Evolutionary conservation across 2,113 vertebrate genomes (phyloP), one percentile per base, ranked within the genome.

Genomic region (Manacus vitellinus): DNA sequence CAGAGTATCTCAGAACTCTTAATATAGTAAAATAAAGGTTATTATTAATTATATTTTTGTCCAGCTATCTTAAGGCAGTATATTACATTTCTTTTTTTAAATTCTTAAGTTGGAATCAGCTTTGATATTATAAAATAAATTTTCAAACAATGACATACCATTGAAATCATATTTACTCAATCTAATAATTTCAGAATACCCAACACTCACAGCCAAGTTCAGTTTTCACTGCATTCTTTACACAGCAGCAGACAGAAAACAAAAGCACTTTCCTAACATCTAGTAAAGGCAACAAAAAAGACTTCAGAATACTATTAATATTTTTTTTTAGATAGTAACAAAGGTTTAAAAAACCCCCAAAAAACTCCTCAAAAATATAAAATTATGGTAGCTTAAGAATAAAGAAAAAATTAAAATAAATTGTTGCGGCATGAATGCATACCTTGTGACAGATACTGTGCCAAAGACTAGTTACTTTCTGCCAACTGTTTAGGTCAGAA

Each of bases 1-100:
- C 51, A 43, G 9, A 96, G 58, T 75, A 68, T 20, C 56, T 18
- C 30, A 62, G 95, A 97, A 91, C 75, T 70, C 88, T 89, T 91
- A 91, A 23, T 58, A n/a, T 58, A 89, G 55, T 63, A 82, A 88
- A 96, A 94, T n/a, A 84, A 88, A 80, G 16, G 16, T 56, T 79
- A 33, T 79, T 78, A 84, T 62, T 84, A 70, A 41, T 67, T 35
- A 20, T 56, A 72, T 94, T 91, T 96, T 88, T 89, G 81, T 63
- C 78, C 43, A 73, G 7, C 56, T 78, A 41, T 10, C 28, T 22
- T 70, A 88, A 91, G 46, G 25, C 16, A 63, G 54, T 51, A 94
- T 75, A 35, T 63, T n/a, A 81, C 7, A 51, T 94, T 66, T 95
- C 2, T 21, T 30, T 78, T 77, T 52, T 51, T 2, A 77, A 95